These are phyloP conservation scores for Oscheius sp. DNA, from an alignment of 2,888 invertebrate species.

Conservation along the genomic window DNA sequence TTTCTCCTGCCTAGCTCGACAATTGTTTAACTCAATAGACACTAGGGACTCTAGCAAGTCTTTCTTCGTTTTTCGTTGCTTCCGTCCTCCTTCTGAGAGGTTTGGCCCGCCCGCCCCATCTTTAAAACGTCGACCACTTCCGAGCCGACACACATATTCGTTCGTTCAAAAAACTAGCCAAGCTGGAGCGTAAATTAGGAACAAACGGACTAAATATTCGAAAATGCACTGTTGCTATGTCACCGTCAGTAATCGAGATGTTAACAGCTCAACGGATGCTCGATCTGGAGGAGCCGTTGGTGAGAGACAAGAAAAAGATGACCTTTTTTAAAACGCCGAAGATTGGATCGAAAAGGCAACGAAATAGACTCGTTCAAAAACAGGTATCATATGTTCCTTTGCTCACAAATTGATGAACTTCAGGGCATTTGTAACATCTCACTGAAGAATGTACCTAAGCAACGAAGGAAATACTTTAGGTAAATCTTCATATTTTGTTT, in stretches of 20 bases:
- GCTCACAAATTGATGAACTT: neutral
- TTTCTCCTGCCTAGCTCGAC: neutral
- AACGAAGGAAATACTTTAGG: constrained; percentile 70
- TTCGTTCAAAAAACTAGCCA: neutral
- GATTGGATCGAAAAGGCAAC: constrained; percentile 51
- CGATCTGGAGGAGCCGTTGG: constrained; percentile 53
- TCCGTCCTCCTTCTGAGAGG: no score
- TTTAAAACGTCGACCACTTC: neutral
- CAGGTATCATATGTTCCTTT: constrained; percentile 40
- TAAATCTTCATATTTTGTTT: constrained; percentile 30
- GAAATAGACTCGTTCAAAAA: constrained; percentile 72
- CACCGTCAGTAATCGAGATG: constrained; percentile 56
- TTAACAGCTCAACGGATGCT: constrained; percentile 58
- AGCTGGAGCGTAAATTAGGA: constrained; percentile 24
- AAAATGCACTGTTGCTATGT: constrained; percentile 52
- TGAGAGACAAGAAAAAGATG: constrained; percentile 50
- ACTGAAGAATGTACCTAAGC: constrained; percentile 73
- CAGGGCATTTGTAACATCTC: constrained; percentile 71
- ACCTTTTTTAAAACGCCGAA: constrained; percentile 53
- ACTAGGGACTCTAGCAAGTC: no score
- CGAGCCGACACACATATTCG: neutral
- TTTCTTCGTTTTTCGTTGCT: no score
- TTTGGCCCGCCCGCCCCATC: no score
- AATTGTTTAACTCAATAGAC: constrained; percentile 24
- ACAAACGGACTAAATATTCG: constrained; percentile 30